These are phyloP conservation scores for Ursus arctos DNA, from an alignment of 2,113 vertebrate genomes.

Conservation along the genomic window DNA sequence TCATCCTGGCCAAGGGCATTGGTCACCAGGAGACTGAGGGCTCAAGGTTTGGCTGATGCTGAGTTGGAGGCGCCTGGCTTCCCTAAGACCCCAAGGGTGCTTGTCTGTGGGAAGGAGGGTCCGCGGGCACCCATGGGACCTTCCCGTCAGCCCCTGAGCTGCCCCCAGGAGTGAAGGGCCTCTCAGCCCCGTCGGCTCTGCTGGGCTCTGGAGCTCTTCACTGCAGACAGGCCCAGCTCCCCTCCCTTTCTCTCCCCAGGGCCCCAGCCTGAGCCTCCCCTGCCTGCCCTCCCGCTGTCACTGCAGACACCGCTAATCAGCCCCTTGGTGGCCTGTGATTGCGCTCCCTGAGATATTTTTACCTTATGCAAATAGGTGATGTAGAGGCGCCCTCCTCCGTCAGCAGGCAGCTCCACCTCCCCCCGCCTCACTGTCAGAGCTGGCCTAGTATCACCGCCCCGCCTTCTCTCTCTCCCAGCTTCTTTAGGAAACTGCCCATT, in stretches of 20 bases:
- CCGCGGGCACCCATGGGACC: not conserved
- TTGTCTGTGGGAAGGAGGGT: not conserved
- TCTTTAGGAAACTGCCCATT: not conserved
- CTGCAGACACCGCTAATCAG: conserved; percentile 78
- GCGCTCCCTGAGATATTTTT: conserved; percentile 77
- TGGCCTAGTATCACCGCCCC: not conserved
- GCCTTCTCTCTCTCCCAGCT: not conserved
- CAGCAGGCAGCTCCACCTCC: not conserved
- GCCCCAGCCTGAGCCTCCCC: not conserved
- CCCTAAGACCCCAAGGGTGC: not conserved
- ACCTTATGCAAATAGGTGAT: conserved; percentile 75
- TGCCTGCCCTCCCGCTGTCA: not conserved
- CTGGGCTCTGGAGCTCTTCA: not conserved
- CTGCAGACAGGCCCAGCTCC: not conserved
- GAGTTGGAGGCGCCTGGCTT: not conserved
- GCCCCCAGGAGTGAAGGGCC: not conserved
- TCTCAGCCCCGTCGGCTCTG: not conserved
- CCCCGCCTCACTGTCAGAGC: not conserved
- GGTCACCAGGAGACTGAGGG: not conserved
- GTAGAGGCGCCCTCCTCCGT: conserved; percentile 68
- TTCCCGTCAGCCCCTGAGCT: not conserved
- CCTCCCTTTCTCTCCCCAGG: not conserved
- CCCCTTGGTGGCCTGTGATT: conserved; percentile 76
- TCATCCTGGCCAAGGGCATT: not conserved
- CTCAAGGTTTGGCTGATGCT: not conserved